Conservation (phyloP, 2,888 invertebrate genomes). For the Morpho helenor region DNA sequence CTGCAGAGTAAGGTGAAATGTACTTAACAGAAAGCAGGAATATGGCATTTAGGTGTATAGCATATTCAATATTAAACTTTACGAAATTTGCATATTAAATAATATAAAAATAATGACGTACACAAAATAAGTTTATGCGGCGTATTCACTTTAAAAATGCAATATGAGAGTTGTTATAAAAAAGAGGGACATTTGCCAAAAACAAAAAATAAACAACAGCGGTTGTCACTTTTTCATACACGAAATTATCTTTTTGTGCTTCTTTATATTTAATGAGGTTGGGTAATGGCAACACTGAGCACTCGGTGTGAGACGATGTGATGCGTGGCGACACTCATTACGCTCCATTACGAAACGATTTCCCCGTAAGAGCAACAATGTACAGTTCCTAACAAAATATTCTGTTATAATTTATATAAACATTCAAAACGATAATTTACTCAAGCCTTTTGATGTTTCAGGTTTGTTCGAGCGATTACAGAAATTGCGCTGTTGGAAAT, state of each 20-base stretch:
- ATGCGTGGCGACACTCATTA: constrained; percentile 39
- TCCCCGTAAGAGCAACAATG: constrained; percentile 29
- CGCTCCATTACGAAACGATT: constrained; percentile 37
- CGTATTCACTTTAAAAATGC: not conserved
- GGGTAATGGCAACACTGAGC: constrained; percentile 13
- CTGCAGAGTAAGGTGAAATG: too few relatives aligned
- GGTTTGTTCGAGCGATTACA: constrained; percentile 3
- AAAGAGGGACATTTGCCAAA: constrained; percentile 1
- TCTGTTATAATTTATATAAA: constrained; percentile 20
- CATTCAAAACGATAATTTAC: constrained; percentile 9
- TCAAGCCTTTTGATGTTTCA: constrained; percentile 8
- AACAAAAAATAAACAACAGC: constrained; percentile 9
- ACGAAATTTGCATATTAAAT: too few relatives aligned
- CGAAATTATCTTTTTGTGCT: constrained; percentile 7
- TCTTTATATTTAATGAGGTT: constrained; percentile 8
- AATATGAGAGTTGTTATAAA: not conserved
- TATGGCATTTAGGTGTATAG: too few relatives aligned
- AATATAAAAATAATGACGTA: too few relatives aligned
- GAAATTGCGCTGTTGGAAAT: constrained; percentile 1
- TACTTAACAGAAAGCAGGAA: too few relatives aligned
- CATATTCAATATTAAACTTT: too few relatives aligned
- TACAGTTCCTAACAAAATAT: constrained; percentile 16
- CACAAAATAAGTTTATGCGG: too few relatives aligned
- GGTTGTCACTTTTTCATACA: constrained; percentile 10
- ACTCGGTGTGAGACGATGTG: constrained; percentile 18